phyloP scores from a whole-genome alignment of 2,888 invertebrate genomes.

The Tachina grossa region DNA sequence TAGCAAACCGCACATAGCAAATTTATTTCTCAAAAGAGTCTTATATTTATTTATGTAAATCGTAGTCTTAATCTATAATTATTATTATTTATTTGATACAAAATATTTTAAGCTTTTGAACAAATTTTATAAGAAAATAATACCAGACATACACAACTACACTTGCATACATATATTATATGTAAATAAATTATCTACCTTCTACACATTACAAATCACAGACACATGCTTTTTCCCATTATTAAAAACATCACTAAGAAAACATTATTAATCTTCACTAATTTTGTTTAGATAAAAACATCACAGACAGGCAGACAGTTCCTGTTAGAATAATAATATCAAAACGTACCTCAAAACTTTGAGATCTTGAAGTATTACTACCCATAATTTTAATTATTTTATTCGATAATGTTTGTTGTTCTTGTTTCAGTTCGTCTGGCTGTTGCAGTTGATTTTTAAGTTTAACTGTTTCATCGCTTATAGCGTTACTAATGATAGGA shows the following conservation, averaged over 20 bases:
- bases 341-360: slow-evolving; percentile 66
- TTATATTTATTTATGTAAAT: slow-evolving; percentile 27
- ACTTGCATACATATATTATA: not conserved
- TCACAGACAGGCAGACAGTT: slow-evolving; percentile 49
- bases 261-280: slow-evolving; percentile 16
- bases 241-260: slow-evolving; percentile 38
- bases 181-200: slow-evolving; percentile 37
- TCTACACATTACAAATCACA: slow-evolving; percentile 45
- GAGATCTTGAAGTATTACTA: slow-evolving; percentile 46
- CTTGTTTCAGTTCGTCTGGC: slow-evolving; percentile 23
- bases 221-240: not conserved
- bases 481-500: slow-evolving; percentile 21
- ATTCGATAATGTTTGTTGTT: slow-evolving; percentile 38
- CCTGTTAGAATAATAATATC: not conserved
- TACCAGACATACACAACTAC: slow-evolving; percentile 9
- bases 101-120: not conserved
- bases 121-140: slow-evolving; percentile 19
- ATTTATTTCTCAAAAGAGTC: slow-evolving; percentile 6
- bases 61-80: slow-evolving; percentile 28
- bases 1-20: slow-evolving; percentile 20
- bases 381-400: slow-evolving; percentile 57
- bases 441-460: slow-evolving; percentile 30
- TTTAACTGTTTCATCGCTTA: slow-evolving; percentile 44
- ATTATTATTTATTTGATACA: slow-evolving; percentile 17
- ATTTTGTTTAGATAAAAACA: not conserved